Percentiles rank a stretch among this genome's conserved stretches.
Conservation (phyloP, 2,888 invertebrate species). For the Drosophila multiciliata region DNA sequence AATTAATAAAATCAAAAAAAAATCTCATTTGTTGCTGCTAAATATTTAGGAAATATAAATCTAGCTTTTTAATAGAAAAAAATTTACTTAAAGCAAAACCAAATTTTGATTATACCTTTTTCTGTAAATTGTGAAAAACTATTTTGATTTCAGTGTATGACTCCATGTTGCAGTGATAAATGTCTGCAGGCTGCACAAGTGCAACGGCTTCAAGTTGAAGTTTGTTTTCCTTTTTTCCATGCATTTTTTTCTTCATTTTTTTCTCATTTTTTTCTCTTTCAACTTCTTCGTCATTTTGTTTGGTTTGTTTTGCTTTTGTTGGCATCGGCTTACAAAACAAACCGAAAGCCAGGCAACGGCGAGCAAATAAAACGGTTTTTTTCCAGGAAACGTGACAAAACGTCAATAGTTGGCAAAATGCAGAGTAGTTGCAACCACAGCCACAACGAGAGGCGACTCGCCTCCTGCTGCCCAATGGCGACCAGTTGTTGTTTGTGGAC, state of each 20-base stretch:
- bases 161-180: constrained; percentile 34
- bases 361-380: constrained; percentile 78
- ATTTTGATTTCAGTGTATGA: constrained; percentile 2
- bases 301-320: constrained; percentile 63
- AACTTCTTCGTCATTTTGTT: constrained; percentile 36
- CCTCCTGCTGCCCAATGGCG: constrained; percentile 48
- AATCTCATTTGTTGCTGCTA: neutral
- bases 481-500: constrained; percentile 33
- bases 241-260: neutral
- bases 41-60: too few species aligned
- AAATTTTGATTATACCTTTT: too few species aligned
- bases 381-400: constrained; percentile 83
- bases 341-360: constrained; percentile 63
- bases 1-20: neutral
- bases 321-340: constrained; percentile 77
- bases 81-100: neutral
- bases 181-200: constrained; percentile 40
- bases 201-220: constrained; percentile 71
- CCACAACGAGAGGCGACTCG: constrained; percentile 40
- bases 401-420: constrained; percentile 72
- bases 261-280: neutral
- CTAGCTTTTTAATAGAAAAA: rapidly evolving
- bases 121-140: neutral
- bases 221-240: constrained; percentile 65
- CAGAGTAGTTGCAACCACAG: constrained; percentile 37